Percentiles rank a stretch among this genome's conserved stretches.
These are phyloP conservation scores for Collichthys lucidus DNA, from an alignment of 2,113 vertebrate species.

Conservation along the genomic window DNA sequence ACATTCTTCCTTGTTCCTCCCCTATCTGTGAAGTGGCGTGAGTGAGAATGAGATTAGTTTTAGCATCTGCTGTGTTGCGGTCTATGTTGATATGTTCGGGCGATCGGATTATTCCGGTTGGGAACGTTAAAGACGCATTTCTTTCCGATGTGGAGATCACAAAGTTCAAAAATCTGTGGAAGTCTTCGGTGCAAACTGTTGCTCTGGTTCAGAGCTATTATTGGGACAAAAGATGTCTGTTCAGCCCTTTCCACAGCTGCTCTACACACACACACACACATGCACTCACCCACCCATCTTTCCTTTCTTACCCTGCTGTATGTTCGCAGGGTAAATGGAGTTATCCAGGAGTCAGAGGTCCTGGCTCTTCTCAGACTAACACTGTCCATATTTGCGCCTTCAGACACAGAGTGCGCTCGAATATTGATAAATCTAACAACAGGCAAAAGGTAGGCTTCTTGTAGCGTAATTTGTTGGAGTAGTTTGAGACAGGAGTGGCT, in stretches of 20 bases:
- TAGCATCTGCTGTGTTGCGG: slow-evolving; percentile 25
- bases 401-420: slow-evolving; percentile 14
- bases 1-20: slow-evolving; percentile 21
- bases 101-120: slow-evolving; percentile 36
- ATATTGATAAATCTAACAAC: slow-evolving; percentile 29
- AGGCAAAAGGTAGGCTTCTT: slow-evolving; percentile 29
- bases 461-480: slow-evolving; percentile 43
- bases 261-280: slow-evolving; percentile 58
- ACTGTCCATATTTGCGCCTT: slow-evolving; percentile 19
- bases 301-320: slow-evolving; percentile 75
- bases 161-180: slow-evolving; percentile 51
- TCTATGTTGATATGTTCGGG: slow-evolving; percentile 21
- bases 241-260: slow-evolving; percentile 83
- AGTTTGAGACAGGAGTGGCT: slow-evolving; percentile 50
- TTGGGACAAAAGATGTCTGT: slow-evolving; percentile 82
- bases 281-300: slow-evolving; percentile 69
- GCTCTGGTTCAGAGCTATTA: slow-evolving; percentile 71
- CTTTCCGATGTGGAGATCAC: slow-evolving; percentile 38
- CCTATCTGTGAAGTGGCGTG: slow-evolving; percentile 22
- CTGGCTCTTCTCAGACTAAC: slow-evolving; percentile 54
- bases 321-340: slow-evolving; percentile 66
- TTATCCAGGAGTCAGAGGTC: slow-evolving; percentile 63
- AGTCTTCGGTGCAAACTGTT: slow-evolving; percentile 65
- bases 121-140: slow-evolving; percentile 44
- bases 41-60: slow-evolving; percentile 41